Evolutionary conservation across 2,797 vertebrate species (phyloP), one percentile per base, ranked within the genome.

Genomic region (Acestrorhynchus altus): DNA sequence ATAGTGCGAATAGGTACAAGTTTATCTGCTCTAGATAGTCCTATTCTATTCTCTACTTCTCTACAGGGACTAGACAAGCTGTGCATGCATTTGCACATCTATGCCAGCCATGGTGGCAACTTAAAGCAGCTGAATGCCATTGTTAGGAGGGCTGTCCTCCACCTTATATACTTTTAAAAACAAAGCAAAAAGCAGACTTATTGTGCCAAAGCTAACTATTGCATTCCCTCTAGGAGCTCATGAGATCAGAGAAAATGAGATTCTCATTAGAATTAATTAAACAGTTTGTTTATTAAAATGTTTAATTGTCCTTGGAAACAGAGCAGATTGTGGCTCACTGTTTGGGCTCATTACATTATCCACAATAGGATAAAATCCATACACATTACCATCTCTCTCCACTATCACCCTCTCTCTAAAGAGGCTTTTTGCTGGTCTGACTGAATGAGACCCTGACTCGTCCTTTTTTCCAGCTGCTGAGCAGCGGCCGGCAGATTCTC

Each of bases 401-500:
- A 13, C 42, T 22, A 24, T 20, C 18, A 54, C 26, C 71, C 82
- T 60, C 81, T 72, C 75, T 74, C 35, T 57, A 82, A 81, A 61
- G 80, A 74, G 85, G 84, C 46, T 67, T 68, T 90, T 87, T 1
- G 82, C 88, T 89, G 88, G 28, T 87, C 86, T 90, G 89, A 91
- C 88, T 90, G 87, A 92, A 90, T 87, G 84, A 81, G 86, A 91
- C 90, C 90, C 89, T 82, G 88, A 89, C 88, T 90, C 78, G 89
- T 90, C 88, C 89, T 90, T 84, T 35, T 87, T 81, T 81, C 70
- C 77, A 80, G 82, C 78, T 22, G 12, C 49, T 47, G 39, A 28
- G 42, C 47, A 68, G 67, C 52, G 84, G 86, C 85, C 57, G 78
- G 81, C 74, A 83, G 74, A 66, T 72, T 80, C 90, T 87, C 47